These are phyloP conservation scores for Dynastes tityus DNA, from an alignment of 2,888 invertebrate species.

Conservation along the genomic window DNA sequence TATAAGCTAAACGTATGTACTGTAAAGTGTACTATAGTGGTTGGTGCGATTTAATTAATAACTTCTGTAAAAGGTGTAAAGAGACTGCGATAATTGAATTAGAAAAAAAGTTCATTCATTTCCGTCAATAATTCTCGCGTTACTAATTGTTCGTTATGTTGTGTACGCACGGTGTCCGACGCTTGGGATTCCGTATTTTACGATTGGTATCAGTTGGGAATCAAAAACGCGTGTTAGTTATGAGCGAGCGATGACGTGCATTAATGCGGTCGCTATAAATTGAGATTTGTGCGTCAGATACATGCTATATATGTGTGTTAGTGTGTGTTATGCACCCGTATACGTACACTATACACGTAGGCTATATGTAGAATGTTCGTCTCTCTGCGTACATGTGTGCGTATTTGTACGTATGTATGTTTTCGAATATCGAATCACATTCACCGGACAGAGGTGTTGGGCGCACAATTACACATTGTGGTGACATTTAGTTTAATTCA, in stretches of 20 bases:
- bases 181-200: slow-evolving; percentile 53
- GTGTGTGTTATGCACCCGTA: slow-evolving; percentile 37
- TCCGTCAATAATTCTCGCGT: slow-evolving; percentile 51
- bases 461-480: slow-evolving; percentile 70
- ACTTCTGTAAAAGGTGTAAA: background rate
- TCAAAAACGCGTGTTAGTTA: slow-evolving; percentile 65
- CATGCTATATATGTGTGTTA: slow-evolving; percentile 28
- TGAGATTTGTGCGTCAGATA: slow-evolving; percentile 70
- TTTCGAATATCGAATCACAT: slow-evolving; percentile 68
- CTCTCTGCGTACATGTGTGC: slow-evolving; percentile 54
- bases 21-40: too few relatives aligned
- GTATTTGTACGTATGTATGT: slow-evolving; percentile 44
- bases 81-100: slow-evolving; percentile 44
- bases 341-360: slow-evolving; percentile 4
- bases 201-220: slow-evolving; percentile 53
- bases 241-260: slow-evolving; percentile 67
- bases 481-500: slow-evolving; percentile 71
- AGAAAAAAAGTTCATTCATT: slow-evolving; percentile 46
- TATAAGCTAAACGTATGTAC: too few relatives aligned
- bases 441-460: slow-evolving; percentile 65
- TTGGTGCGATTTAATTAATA: too few relatives aligned
- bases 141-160: slow-evolving; percentile 57
- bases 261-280: slow-evolving; percentile 69
- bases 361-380: background rate
- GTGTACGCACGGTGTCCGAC: slow-evolving; percentile 47